These are phyloP conservation scores for Oscheius myriophilus DNA, from an alignment of 2,888 invertebrate genomes.

Conservation along the genomic window DNA sequence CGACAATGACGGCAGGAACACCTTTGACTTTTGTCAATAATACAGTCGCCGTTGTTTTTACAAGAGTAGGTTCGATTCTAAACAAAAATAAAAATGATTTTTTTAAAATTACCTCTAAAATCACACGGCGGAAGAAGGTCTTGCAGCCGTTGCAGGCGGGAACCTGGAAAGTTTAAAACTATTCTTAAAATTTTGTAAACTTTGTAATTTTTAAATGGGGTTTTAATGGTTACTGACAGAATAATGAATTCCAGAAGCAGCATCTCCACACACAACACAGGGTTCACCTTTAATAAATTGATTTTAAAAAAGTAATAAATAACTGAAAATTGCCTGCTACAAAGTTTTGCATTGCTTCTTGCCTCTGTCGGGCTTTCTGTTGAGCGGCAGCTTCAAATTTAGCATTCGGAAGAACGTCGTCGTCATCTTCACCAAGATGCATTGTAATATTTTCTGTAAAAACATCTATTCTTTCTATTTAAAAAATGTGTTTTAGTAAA, in stretches of 20 bases:
- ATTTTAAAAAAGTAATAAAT: background rate
- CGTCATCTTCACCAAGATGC: slow-evolving; percentile 26
- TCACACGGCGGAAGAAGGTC: slow-evolving; percentile 66
- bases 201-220: slow-evolving; percentile 4
- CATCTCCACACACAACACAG: slow-evolving; percentile 64
- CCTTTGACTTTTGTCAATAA: slow-evolving; percentile 63
- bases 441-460: too few relatives aligned
- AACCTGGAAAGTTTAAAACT: slow-evolving; percentile 4
- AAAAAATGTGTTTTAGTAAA: too few relatives aligned
- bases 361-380: slow-evolving; percentile 20
- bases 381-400: slow-evolving; percentile 20
- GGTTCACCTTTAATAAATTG: slow-evolving; percentile 40
- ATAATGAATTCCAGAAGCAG: slow-evolving; percentile 65
- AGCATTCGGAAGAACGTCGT: slow-evolving; percentile 15
- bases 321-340: slow-evolving; percentile 2
- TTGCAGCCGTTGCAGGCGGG: slow-evolving; percentile 63
- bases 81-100: slow-evolving; percentile 47
- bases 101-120: slow-evolving; percentile 56
- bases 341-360: slow-evolving; percentile 26
- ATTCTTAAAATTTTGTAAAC: too few relatives aligned
- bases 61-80: slow-evolving; percentile 69
- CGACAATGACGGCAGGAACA: slow-evolving; percentile 65
- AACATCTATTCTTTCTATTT: background rate
- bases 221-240: slow-evolving; percentile 31
- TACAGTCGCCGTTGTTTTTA: slow-evolving; percentile 63